These are phyloP conservation scores for Percina caprodes DNA, from an alignment of 2,113 vertebrate species.

Conservation along the genomic window DNA sequence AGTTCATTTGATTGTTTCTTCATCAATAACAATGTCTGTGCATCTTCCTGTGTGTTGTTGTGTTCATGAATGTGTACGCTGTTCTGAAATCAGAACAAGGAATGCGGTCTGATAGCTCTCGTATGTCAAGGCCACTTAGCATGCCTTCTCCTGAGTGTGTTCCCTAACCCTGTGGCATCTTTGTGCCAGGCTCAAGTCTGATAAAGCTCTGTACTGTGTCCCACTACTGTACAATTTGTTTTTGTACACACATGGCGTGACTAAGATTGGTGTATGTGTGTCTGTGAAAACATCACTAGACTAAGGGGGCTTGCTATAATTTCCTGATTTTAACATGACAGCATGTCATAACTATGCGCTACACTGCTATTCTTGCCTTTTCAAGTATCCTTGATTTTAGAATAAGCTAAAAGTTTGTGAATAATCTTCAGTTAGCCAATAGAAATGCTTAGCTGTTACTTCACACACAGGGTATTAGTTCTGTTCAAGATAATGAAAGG, in stretches of 20 bases:
- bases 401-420: neutral
- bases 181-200: slow-evolving; percentile 16
- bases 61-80: neutral
- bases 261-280: neutral
- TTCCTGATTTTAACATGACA: neutral
- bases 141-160: slow-evolving; percentile 24
- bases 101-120: slow-evolving; percentile 27
- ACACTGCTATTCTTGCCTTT: neutral
- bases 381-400: neutral
- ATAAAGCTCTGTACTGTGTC: slow-evolving; percentile 34
- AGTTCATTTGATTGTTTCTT: neutral
- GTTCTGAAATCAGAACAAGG: slow-evolving; percentile 21
- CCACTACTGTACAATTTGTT: slow-evolving; percentile 15
- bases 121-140: slow-evolving; percentile 50
- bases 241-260: slow-evolving; percentile 17
- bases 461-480: neutral
- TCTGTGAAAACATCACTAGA: neutral
- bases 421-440: neutral
- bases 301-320: too few species aligned
- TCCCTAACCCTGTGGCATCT: slow-evolving; percentile 4
- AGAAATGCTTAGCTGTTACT: neutral
- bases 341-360: neutral
- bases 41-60: neutral
- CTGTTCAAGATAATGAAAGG: slow-evolving; percentile 1
- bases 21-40: neutral